Conservation (phyloP, 2,888 invertebrate genomes). For the Carterocephalus palaemon region DNA sequence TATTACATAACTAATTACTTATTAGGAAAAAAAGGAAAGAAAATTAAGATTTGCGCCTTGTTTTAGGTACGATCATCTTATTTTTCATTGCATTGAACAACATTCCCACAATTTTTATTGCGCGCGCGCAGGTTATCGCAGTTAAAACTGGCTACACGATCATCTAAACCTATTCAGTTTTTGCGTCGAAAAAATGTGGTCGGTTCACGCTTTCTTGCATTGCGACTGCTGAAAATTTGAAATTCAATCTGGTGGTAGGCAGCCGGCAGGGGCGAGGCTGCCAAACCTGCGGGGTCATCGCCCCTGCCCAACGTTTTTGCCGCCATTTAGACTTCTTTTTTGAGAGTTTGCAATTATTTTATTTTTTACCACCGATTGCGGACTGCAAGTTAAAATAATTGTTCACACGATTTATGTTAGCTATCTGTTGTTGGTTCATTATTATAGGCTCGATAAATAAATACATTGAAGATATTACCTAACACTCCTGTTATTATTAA, state of each 20-base stretch:
- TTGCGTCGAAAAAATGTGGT: conserved; percentile 18
- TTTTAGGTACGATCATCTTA: too few species aligned
- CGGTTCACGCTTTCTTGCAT: conserved; percentile 57
- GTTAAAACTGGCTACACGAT: neutral
- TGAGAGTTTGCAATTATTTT: conserved; percentile 65
- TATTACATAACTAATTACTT: too few species aligned
- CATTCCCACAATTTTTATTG: too few species aligned
- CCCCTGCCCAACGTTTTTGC: conserved; percentile 69
- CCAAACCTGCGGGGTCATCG: conserved; percentile 60
- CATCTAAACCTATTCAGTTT: conserved; percentile 19
- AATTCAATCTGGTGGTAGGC: conserved; percentile 56
- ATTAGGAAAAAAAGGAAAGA: too few species aligned
- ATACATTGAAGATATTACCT: too few species aligned
- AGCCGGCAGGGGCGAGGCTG: conserved; percentile 29
- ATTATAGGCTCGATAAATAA: too few species aligned
- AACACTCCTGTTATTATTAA: too few species aligned
- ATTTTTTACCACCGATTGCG: conserved; percentile 61
- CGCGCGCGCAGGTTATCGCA: too few species aligned
- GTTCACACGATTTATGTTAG: conserved; percentile 61
- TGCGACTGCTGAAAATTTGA: conserved; percentile 72
- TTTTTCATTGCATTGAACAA: too few species aligned
- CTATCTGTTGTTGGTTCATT: too few species aligned
- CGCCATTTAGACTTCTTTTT: conserved; percentile 64
- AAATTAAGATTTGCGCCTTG: too few species aligned
- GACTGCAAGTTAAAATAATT: conserved; percentile 46